Evolutionary conservation across 2,113 vertebrate species (phyloP), one percentile per base, ranked within the genome.

Genomic region (Dendropsophus ebraccatus): DNA sequence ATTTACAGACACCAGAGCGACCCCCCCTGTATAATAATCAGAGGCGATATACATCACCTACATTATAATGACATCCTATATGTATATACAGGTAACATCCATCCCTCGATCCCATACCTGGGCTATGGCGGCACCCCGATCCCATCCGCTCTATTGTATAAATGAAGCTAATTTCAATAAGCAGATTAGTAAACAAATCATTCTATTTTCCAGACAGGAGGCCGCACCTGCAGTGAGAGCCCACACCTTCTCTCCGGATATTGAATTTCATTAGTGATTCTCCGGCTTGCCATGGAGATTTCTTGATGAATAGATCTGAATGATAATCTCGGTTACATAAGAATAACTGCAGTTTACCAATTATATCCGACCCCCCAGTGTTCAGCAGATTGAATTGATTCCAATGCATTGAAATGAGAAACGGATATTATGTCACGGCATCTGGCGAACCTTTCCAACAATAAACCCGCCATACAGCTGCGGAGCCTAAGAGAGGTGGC

Each of bases 261-360:
- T 47, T 65, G 56, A 58, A 65, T 62, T 62, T 81, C 56, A 81
- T 81, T 65, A 65, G 35, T 21, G 19, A 81, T 47, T 65, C 37
- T 62, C n/a, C 10, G 8, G 16, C 78, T 47, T 47, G 58, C n/a
- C 41, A 19, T 81, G 35, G 21, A 65, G 23, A 81, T 9, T 60
- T 45, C 35, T 45, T 35, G 12, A 80, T 80, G 32, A 45, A 62
- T 45, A 37, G 77, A 60, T 41, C 21, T n/a, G 52, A 60, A 41
- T 23, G 54, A 80, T 37, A 25, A 60, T 60, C 30, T 23, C 23
- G 30, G 49, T 78, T 58, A 54, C 21, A 62, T 28, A 80, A 80
- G 35, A 60, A 56, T 47, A n/a, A 28, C 49, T 30, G 50, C 41
- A 10, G 30, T 79, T 80, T 65, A 47, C 56, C 77, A 65, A 81